These are phyloP conservation scores for Linhomoeus sp. DNA, from an alignment of 2,888 invertebrate species.

Conservation along the genomic window DNA sequence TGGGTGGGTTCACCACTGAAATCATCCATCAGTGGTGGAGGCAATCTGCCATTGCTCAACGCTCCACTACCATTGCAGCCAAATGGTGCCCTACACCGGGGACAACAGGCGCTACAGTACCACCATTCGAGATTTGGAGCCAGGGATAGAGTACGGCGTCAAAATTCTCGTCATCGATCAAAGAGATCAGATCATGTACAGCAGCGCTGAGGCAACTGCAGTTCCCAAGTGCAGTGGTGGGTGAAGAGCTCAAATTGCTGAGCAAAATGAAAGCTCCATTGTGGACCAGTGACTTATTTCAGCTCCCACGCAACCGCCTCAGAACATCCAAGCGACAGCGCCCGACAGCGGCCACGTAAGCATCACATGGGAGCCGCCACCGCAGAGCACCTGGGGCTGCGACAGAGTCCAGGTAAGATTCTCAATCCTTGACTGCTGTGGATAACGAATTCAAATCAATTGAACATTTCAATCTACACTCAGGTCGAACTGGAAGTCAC, in stretches of 20 bases:
- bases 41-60: no score
- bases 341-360: slow-evolving; percentile 18
- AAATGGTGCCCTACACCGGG: slow-evolving; percentile 22
- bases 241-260: slow-evolving; percentile 1
- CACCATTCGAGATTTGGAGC: slow-evolving; percentile 16
- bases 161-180: slow-evolving; percentile 21
- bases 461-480: no score
- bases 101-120: slow-evolving; percentile 21
- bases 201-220: slow-evolving; percentile 18
- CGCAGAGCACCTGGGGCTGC: slow-evolving; percentile 18
- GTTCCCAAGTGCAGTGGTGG: slow-evolving; percentile 15
- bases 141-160: slow-evolving; percentile 16
- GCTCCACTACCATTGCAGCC: no score
- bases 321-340: slow-evolving; percentile 17
- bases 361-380: slow-evolving; percentile 15
- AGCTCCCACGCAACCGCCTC: slow-evolving; percentile 22
- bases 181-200: slow-evolving; percentile 25
- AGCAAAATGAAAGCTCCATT: background rate
- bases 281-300: no score
- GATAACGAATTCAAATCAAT: no score
- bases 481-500: background rate
- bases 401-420: slow-evolving; percentile 2
- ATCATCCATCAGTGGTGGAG: no score
- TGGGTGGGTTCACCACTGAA: no score
- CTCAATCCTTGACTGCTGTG: no score